Conservation (phyloP, 2,888 invertebrate genomes). For the Carabus problematicus region DNA sequence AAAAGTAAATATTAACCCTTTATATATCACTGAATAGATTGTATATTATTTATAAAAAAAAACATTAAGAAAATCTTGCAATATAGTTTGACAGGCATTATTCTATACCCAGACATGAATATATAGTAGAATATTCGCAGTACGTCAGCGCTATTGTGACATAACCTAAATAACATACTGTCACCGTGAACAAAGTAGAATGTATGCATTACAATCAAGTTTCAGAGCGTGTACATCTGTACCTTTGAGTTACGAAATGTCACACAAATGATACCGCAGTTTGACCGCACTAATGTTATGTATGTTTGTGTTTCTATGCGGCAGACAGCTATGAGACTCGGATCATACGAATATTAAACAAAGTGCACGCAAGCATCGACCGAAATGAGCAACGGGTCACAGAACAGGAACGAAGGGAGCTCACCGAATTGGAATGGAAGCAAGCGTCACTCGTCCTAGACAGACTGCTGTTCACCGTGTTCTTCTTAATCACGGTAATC, state of each 20-base stretch:
- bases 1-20: neutral
- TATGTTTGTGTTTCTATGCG: conserved; percentile 33
- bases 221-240: neutral
- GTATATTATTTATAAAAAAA: too few species aligned
- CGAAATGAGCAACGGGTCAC: conserved; percentile 79
- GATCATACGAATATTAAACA: conserved; percentile 71
- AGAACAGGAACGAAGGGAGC: conserved; percentile 80
- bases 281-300: conserved; percentile 21
- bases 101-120: neutral
- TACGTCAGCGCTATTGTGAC: too few species aligned
- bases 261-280: neutral
- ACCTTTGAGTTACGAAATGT: conserved; percentile 1
- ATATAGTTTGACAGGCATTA: neutral
- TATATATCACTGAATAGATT: neutral
- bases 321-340: conserved; percentile 66
- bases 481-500: conserved; percentile 77
- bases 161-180: neutral
- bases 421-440: conserved; percentile 86
- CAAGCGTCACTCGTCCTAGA: conserved; percentile 85
- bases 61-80: too few species aligned
- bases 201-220: neutral
- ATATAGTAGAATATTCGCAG: neutral
- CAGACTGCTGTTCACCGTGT: conserved; percentile 76
- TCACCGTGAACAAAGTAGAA: neutral
- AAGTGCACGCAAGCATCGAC: conserved; percentile 78